Conservation (phyloP, 2,797 vertebrate genomes). For the Pristis pectinata region DNA sequence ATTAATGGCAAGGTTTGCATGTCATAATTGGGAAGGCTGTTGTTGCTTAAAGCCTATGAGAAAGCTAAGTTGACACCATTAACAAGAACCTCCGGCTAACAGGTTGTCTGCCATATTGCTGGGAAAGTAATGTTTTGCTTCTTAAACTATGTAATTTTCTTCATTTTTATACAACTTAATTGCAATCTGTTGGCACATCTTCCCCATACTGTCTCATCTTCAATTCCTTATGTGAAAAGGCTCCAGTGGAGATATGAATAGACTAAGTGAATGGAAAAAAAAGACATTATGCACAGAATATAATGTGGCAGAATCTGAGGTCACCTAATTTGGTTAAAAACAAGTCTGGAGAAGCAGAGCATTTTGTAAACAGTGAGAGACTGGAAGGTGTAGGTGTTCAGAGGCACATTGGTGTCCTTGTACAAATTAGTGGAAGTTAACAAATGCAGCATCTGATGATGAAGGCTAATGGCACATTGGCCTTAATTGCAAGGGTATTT, state of each 20-base stretch:
- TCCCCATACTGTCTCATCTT: background rate
- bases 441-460: too few species aligned
- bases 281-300: too few species aligned
- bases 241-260: background rate
- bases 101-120: background rate
- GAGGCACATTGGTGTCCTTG: too few species aligned
- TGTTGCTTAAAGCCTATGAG: background rate
- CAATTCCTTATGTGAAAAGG: background rate
- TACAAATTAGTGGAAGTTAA: too few species aligned
- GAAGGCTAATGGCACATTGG: too few species aligned
- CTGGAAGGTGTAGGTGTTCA: too few species aligned
- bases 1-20: background rate
- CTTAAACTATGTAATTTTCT: background rate
- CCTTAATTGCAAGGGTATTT: too few species aligned
- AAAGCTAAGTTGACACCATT: background rate
- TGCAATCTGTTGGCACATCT: background rate
- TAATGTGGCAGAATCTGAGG: too few species aligned
- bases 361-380: too few species aligned
- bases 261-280: too few species aligned
- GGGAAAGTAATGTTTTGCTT: background rate
- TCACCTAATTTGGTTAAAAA: too few species aligned
- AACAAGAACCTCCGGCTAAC: background rate
- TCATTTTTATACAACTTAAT: background rate
- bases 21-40: background rate
- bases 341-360: too few species aligned